A percentile compares a stretch with the other conserved stretches of the same genome.
Conservation (phyloP, 2,113 vertebrate genomes). For the Chamaetylas fuelleborni region DNA sequence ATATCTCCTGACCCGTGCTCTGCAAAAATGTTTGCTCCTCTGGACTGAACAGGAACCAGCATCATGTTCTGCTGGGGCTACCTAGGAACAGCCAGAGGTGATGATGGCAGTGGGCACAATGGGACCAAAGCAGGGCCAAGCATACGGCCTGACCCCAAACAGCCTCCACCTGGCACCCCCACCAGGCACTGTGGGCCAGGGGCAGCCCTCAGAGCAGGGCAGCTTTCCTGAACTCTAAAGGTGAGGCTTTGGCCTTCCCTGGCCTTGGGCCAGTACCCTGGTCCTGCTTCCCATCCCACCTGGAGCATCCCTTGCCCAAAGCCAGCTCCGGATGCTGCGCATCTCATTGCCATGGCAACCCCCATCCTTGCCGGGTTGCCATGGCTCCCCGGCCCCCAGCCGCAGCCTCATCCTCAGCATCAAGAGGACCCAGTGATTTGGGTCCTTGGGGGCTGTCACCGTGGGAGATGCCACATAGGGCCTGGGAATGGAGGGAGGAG, state of each 20-base stretch:
- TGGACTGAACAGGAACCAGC: background rate
- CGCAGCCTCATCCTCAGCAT: background rate
- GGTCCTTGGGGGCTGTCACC: background rate
- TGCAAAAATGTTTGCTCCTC: background rate
- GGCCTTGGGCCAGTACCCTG: background rate
- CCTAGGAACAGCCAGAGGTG: background rate
- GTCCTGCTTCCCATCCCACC: background rate
- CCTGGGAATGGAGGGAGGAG: background rate
- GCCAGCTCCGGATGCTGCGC: background rate
- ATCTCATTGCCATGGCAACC: conserved; percentile 50
- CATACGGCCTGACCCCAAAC: background rate
- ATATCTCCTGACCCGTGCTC: background rate
- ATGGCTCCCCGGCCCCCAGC: conserved; percentile 53
- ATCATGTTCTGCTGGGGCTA: fast-evolving
- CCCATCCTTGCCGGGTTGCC: conserved; percentile 38
- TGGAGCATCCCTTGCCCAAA: conserved; percentile 33
- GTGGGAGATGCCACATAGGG: fast-evolving
- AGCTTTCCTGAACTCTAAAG: background rate
- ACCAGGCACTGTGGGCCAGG: background rate
- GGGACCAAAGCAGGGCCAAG: background rate
- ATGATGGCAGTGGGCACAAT: background rate
- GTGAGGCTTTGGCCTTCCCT: background rate
- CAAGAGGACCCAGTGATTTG: background rate
- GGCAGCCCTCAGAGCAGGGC: background rate
- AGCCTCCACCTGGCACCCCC: background rate